Conservation (phyloP, 2,797 vertebrate genomes). For the Acanthis flammea region DNA sequence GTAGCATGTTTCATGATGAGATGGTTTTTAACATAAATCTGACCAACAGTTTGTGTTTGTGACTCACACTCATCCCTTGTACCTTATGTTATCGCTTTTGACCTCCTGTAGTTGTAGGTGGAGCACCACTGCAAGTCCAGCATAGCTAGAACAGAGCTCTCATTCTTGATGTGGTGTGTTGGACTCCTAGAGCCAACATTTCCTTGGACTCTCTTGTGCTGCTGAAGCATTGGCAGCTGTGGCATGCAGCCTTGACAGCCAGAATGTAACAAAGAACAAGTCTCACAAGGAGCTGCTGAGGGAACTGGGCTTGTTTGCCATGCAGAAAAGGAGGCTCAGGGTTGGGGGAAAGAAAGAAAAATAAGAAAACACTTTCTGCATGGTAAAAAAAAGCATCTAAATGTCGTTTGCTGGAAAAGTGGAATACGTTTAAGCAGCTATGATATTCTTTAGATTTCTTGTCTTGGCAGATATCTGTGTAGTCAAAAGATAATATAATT, state of each 20-base stretch:
- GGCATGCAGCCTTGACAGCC: background rate
- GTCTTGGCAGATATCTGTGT: background rate
- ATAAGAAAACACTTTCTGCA: background rate
- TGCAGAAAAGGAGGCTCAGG: background rate
- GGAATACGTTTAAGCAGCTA: background rate
- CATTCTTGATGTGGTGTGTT: accelerated
- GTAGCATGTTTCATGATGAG: background rate
- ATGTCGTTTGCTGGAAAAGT: background rate
- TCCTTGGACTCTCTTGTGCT: background rate
- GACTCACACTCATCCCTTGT: background rate
- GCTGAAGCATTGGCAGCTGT: background rate
- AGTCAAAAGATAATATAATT: background rate
- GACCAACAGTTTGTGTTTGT: background rate
- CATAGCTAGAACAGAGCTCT: background rate
- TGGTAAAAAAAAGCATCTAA: background rate
- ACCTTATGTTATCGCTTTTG: background rate
- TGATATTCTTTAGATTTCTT: background rate
- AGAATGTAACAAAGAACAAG: background rate
- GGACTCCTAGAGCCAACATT: background rate
- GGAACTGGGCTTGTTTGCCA: background rate
- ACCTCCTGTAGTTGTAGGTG: background rate
- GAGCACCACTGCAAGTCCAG: background rate
- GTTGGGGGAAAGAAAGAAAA: background rate
- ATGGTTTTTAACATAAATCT: background rate
- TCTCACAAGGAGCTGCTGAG: background rate